Conservation (phyloP, 1,140 invertebrate genomes). For the Cotesia typhae region DNA sequence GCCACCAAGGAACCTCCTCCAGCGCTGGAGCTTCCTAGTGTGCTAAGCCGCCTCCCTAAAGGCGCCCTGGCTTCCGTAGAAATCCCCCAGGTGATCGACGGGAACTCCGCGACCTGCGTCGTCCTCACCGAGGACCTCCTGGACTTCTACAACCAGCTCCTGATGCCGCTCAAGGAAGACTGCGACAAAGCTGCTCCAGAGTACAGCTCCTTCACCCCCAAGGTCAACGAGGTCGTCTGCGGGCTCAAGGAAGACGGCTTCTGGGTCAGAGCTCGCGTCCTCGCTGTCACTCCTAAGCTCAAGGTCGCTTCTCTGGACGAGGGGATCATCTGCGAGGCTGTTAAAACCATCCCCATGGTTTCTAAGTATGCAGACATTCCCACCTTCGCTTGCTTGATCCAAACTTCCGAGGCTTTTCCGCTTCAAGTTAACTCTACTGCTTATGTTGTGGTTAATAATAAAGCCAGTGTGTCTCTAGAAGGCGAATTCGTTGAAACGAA, state of each 20-base stretch:
- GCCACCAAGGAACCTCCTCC: too few species aligned
- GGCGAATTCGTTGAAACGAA: too few species aligned
- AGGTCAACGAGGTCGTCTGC: constrained; percentile 48
- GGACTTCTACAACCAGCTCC: constrained; percentile 33
- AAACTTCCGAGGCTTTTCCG: constrained; percentile 1
- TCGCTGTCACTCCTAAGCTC: constrained; percentile 32
- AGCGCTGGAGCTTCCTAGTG: too few species aligned
- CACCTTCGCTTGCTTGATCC: background rate
- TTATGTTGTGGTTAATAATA: too few species aligned
- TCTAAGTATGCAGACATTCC: constrained; percentile 5
- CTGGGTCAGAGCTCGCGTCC: constrained; percentile 54
- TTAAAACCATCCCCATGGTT: background rate
- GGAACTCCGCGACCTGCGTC: constrained; percentile 5
- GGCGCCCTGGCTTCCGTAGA: background rate
- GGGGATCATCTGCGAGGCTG: constrained; percentile 31
- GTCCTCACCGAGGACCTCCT: constrained; percentile 26
- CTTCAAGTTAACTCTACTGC: background rate
- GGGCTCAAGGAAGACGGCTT: constrained; percentile 36
- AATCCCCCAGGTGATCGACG: constrained; percentile 20
- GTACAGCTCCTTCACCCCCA: constrained; percentile 42
- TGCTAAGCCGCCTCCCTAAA: too few species aligned
- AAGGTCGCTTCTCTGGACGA: constrained; percentile 51
- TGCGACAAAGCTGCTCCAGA: constrained; percentile 19
- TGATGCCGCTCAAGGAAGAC: constrained; percentile 30
- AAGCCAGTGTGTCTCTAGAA: too few species aligned